phyloP scores from a whole-genome alignment of 2,113 vertebrate species.

The Sclerurus mexicanus region DNA sequence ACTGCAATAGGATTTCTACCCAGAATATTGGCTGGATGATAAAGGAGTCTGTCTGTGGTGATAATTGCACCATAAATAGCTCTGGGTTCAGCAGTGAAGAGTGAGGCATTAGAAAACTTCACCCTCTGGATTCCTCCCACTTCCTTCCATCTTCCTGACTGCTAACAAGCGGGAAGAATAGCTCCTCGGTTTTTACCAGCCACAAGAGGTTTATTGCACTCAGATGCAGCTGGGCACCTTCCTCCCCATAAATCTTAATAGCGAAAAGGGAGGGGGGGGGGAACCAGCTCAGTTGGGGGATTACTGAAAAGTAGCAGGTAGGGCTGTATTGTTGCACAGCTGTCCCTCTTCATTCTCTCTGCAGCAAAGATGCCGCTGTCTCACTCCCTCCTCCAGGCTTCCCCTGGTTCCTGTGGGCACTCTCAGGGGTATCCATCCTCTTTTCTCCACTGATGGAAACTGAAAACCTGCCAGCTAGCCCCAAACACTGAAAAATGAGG shows the following conservation, averaged over 20 bases:
- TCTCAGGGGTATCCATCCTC: not conserved
- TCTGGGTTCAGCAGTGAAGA: conserved; percentile 14
- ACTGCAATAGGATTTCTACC: conserved; percentile 44
- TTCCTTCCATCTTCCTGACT: conserved; percentile 52
- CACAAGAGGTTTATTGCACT: not conserved
- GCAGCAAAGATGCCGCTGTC: fast-evolving
- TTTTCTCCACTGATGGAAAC: not conserved
- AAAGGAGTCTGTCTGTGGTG: conserved; percentile 37
- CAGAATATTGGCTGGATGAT: conserved; percentile 58
- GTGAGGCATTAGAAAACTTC: conserved; percentile 47
- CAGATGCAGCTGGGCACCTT: not conserved
- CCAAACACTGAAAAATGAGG: conserved; percentile 44
- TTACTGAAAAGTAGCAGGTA: not conserved
- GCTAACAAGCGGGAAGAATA: conserved; percentile 57
- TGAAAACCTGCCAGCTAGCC: conserved; percentile 31
- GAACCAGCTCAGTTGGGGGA: not conserved
- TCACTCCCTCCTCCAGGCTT: not conserved
- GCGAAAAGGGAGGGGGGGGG: not conserved
- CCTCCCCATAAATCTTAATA: conserved; percentile 40
- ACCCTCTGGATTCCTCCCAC: conserved; percentile 50
- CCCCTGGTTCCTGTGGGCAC: not conserved
- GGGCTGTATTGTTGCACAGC: fast-evolving
- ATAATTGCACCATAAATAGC: conserved; percentile 67
- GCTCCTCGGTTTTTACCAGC: not conserved
- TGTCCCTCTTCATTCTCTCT: not conserved